phyloP scores from a whole-genome alignment of 2,797 vertebrate genomes.

The Pangasius djambal region DNA sequence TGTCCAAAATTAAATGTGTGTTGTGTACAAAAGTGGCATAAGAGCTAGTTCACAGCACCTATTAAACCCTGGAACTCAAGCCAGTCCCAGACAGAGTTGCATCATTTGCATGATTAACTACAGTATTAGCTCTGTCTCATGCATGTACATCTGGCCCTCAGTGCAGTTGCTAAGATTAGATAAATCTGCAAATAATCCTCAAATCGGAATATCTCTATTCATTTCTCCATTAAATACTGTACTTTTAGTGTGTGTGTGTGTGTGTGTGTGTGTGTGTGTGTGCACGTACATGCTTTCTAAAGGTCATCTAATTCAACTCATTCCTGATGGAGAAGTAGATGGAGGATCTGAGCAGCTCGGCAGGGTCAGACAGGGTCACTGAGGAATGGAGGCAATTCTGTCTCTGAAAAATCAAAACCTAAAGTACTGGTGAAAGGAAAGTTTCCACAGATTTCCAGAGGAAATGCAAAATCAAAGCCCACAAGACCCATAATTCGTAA shows the following conservation, averaged over 20 bases:
- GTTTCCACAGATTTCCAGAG: neutral
- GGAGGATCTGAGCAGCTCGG: constrained; percentile 31
- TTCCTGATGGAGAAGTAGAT: constrained; percentile 35
- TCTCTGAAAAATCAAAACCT: constrained; percentile 19
- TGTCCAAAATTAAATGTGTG: neutral
- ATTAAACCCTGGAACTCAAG: constrained; percentile 1
- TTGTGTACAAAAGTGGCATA: neutral
- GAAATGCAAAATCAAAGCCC: constrained; percentile 13
- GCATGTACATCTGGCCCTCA: neutral
- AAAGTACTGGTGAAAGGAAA: constrained; percentile 24
- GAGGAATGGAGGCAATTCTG: constrained; percentile 22
- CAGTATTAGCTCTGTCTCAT: neutral
- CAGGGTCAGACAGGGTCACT: constrained; percentile 33
- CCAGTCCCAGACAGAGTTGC: neutral
- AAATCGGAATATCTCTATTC: neutral
- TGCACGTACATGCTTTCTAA: constrained; percentile 14
- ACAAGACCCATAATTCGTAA: neutral
- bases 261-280: neutral
- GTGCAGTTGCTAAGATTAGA: neutral
- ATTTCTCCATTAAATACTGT: constrained; percentile 28
- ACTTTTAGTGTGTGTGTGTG: constrained; percentile 5
- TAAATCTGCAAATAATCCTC: constrained; percentile 1
- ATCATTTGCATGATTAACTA: constrained; percentile 15
- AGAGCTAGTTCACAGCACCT: neutral
- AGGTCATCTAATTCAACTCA: constrained; percentile 37